phyloP scores from a whole-genome alignment of 2,797 vertebrate genomes.

The Pipistrellus pygmaeus region DNA sequence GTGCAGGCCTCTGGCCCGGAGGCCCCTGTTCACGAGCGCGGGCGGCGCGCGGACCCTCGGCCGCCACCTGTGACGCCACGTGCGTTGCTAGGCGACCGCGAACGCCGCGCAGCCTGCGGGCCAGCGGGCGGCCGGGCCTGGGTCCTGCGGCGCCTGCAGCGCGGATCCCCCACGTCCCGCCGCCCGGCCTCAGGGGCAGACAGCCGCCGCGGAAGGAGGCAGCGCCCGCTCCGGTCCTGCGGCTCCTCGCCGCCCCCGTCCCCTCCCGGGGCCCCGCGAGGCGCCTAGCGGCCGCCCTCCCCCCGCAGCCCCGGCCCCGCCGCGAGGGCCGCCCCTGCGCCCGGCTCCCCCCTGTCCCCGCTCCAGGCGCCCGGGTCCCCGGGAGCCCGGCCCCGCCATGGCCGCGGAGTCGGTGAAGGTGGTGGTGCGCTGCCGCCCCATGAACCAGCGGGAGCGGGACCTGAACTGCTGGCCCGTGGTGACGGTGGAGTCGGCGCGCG shows the following conservation, averaged over 20 bases:
- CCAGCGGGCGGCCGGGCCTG: not conserved
- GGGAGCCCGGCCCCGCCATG: conserved; percentile 84
- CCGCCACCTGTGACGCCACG: conserved; percentile 64
- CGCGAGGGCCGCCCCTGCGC: not conserved
- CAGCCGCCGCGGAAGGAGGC: conserved; percentile 49
- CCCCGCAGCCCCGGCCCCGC: not conserved
- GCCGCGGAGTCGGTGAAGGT: conserved; percentile 92
- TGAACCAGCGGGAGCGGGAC: conserved; percentile 90
- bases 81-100: conserved; percentile 78
- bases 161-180: conserved; percentile 37
- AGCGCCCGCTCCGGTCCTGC: not conserved
- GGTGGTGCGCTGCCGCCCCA: conserved; percentile 92
- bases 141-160: conserved; percentile 44
- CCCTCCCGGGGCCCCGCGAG: not conserved
- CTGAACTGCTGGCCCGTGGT: conserved; percentile 89
- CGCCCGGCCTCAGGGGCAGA: conserved; percentile 39
- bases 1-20: too few relatives aligned
- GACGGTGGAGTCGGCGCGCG: conserved; percentile 87
- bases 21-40: too few relatives aligned
- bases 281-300: not conserved
- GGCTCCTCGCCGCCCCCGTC: not conserved
- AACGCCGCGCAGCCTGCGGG: conserved; percentile 66
- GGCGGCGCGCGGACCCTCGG: too few relatives aligned
- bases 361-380: not conserved
- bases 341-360: fast-evolving